phyloP scores from a whole-genome alignment of 2,113 vertebrate species.

The Ovibos moschatus region DNA sequence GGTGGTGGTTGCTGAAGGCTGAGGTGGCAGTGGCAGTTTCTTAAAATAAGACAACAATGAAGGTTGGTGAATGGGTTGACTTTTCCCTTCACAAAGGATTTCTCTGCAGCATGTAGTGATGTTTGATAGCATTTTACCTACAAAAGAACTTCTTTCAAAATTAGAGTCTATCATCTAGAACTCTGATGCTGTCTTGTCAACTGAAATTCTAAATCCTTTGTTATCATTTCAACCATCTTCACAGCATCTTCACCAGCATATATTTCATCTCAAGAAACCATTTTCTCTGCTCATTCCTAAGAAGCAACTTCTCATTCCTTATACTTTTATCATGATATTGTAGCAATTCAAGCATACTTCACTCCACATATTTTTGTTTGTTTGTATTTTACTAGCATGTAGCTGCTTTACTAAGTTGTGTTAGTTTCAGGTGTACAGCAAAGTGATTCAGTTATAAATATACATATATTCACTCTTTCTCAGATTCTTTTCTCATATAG shows the following conservation, averaged over 20 bases:
- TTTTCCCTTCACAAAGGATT: neutral
- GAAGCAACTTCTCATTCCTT: neutral
- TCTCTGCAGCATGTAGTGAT: neutral
- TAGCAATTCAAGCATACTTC: neutral
- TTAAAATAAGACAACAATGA: neutral
- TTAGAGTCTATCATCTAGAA: neutral
- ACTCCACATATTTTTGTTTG: neutral
- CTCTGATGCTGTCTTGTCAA: neutral
- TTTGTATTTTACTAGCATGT: neutral
- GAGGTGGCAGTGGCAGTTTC: neutral
- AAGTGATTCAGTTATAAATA: neutral
- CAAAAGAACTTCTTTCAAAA: neutral
- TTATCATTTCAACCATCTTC: neutral
- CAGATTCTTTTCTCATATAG: neutral
- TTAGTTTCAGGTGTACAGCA: neutral
- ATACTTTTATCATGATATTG: neutral
- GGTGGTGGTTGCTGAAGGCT: neutral
- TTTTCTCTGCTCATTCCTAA: neutral
- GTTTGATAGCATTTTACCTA: neutral
- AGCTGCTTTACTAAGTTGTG: neutral
- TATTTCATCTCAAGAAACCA: neutral
- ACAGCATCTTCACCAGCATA: neutral
- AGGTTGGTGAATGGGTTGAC: neutral
- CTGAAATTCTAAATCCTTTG: neutral
- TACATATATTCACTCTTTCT: neutral